These are phyloP conservation scores for Hirundichthys speculiger DNA, from an alignment of 2,113 vertebrate genomes.

Conservation along the genomic window DNA sequence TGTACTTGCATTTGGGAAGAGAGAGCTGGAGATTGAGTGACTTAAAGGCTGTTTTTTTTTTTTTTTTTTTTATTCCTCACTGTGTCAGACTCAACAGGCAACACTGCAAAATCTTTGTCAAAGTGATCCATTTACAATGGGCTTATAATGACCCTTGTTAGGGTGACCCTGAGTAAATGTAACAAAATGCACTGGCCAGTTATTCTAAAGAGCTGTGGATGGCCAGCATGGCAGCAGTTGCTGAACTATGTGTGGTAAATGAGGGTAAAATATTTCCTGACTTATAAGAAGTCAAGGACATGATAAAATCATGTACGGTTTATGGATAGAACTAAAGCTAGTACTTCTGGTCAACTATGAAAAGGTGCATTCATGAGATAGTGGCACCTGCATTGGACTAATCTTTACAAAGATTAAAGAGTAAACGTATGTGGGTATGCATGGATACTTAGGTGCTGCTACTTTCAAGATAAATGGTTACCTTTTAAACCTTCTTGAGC, in stretches of 20 bases:
- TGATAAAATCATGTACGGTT: constrained; percentile 12
- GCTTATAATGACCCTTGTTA: constrained; percentile 29
- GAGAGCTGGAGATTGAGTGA: neutral
- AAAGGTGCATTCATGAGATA: neutral
- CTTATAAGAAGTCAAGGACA: neutral
- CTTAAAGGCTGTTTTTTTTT: constrained; percentile 16
- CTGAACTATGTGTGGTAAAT: constrained; percentile 9
- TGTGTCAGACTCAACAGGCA: constrained; percentile 13
- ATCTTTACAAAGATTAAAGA: too few relatives aligned
- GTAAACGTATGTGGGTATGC: too few relatives aligned
- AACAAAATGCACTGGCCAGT: neutral
- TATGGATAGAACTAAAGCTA: neutral
- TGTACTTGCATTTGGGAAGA: neutral
- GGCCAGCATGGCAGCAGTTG: neutral
- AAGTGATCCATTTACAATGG: constrained; percentile 34
- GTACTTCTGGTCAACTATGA: neutral
- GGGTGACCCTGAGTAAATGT: neutral
- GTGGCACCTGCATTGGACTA: too few relatives aligned
- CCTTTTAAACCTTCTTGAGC: too few relatives aligned
- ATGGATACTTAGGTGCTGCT: too few relatives aligned
- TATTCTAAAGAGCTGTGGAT: constrained; percentile 9
- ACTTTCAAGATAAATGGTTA: too few relatives aligned
- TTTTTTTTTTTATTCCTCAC: constrained; percentile 2
- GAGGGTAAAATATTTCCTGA: constrained; percentile 15
- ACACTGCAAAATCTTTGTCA: constrained; percentile 1